Percentiles rank a stretch among this genome's conserved stretches.
Conservation (phyloP, 2,113 vertebrate genomes). For the Macquaria ambigua region DNA sequence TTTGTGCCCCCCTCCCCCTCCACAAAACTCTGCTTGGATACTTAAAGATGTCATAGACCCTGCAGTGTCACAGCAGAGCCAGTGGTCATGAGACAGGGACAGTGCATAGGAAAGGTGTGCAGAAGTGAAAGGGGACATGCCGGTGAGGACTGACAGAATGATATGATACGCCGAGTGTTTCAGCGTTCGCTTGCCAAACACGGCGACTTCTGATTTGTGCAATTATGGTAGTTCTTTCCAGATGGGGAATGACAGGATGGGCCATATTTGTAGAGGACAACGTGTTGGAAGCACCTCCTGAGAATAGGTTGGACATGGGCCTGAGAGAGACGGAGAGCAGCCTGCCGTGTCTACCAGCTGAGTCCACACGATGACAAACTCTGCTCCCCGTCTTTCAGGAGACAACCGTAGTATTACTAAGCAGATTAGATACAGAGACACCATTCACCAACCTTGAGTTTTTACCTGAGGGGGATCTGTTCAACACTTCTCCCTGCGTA, state of each 20-base stretch:
- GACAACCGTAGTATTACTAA: constrained; percentile 35
- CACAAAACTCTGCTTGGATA: constrained; percentile 87
- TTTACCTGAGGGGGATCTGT: constrained; percentile 32
- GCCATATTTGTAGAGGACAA: constrained; percentile 36
- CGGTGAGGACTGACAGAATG: constrained; percentile 54
- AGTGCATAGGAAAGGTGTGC: constrained; percentile 22
- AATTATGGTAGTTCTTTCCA: constrained; percentile 48
- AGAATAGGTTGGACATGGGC: not conserved
- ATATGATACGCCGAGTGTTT: constrained; percentile 50
- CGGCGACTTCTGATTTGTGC: constrained; percentile 54
- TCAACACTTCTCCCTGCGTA: constrained; percentile 11
- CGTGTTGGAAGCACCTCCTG: constrained; percentile 10
- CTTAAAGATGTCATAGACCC: constrained; percentile 87
- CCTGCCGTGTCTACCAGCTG: constrained; percentile 11
- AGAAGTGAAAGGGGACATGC: constrained; percentile 27
- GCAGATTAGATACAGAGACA: constrained; percentile 47
- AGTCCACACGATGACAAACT: constrained; percentile 36
- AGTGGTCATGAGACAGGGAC: constrained; percentile 86
- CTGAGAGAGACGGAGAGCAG: not conserved
- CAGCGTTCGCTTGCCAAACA: constrained; percentile 41
- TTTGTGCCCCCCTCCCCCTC: constrained; percentile 76
- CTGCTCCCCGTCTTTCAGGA: constrained; percentile 18
- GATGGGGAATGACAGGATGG: constrained; percentile 42
- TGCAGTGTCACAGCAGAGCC: constrained; percentile 86
- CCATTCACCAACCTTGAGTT: constrained; percentile 10